Conservation (phyloP, 30 jellyfish, hydroid and myxozoan genomes). For the Kudoa iwatai region DNA sequence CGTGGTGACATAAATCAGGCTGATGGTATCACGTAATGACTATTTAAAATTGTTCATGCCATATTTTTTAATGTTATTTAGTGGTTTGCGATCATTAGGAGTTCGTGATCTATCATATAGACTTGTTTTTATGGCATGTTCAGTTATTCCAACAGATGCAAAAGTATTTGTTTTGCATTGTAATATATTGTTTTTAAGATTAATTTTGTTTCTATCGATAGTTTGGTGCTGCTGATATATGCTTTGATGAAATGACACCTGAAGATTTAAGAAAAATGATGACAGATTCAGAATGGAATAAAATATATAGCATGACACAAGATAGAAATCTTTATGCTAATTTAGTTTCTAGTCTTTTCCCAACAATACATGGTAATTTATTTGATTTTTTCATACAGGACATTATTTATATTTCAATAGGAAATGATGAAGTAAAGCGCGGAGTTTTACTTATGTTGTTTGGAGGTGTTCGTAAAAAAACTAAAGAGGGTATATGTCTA, state of each 20-base stretch:
- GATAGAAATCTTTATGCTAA: conserved; percentile 48
- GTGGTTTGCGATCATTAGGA: conserved; percentile 83
- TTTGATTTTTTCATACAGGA: neutral
- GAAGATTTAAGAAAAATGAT: conserved; percentile 66
- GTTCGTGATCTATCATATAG: conserved; percentile 73
- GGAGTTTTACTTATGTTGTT: conserved; percentile 88
- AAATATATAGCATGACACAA: conserved; percentile 86
- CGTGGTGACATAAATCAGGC: conserved; percentile 6
- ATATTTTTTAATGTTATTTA: neutral
- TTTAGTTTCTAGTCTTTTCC: conserved; percentile 77
- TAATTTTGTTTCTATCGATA: neutral
- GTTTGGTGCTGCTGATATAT: conserved; percentile 81
- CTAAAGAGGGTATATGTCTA: conserved; percentile 40
- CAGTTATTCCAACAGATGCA: conserved; percentile 68
- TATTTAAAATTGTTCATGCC: neutral
- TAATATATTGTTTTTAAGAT: neutral
- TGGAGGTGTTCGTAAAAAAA: conserved; percentile 92
- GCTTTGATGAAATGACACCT: conserved; percentile 71
- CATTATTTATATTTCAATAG: conserved; percentile 3
- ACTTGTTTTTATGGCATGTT: conserved; percentile 72
- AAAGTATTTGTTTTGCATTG: conserved; percentile 5
- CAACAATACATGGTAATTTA: conserved; percentile 64
- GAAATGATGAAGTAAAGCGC: conserved; percentile 87
- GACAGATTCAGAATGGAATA: conserved; percentile 93
- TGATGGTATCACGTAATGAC: conserved; percentile 13